These are phyloP conservation scores for Hypomecis punctinalis DNA, from an alignment of 2,888 invertebrate genomes.

Conservation along the genomic window DNA sequence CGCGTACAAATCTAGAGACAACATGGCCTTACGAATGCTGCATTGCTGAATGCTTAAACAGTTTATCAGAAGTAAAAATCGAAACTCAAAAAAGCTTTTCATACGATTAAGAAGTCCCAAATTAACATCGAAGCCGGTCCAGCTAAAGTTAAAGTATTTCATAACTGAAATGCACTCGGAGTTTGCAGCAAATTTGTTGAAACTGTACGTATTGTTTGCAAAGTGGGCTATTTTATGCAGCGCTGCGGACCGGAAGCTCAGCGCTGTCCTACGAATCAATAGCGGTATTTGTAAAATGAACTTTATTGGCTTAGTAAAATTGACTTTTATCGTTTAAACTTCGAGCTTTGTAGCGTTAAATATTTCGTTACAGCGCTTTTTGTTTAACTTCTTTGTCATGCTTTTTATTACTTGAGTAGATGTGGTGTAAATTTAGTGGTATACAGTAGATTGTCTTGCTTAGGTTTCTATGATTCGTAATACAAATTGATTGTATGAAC, in stretches of 20 bases:
- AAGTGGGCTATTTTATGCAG: conserved; percentile 52
- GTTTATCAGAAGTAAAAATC: too few relatives aligned
- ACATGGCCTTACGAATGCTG: too few relatives aligned
- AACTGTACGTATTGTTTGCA: conserved; percentile 50
- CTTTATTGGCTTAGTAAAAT: conserved; percentile 28
- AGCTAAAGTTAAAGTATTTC: conserved; percentile 45
- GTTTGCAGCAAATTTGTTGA: conserved; percentile 51
- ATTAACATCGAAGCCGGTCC: conserved; percentile 38
- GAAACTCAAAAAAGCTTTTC: neutral
- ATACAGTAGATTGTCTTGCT: too few relatives aligned
- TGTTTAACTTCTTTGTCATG: too few relatives aligned
- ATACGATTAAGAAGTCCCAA: conserved; percentile 26
- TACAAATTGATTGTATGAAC: too few relatives aligned
- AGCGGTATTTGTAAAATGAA: conserved; percentile 34
- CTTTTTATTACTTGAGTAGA: too few relatives aligned
- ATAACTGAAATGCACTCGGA: conserved; percentile 41
- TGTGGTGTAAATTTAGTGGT: too few relatives aligned
- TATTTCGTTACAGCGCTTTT: neutral
- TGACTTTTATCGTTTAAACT: conserved; percentile 12
- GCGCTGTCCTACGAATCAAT: conserved; percentile 40
- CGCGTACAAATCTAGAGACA: too few relatives aligned
- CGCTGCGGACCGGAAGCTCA: conserved; percentile 41
- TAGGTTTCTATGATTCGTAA: too few relatives aligned
- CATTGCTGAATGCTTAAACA: too few relatives aligned
- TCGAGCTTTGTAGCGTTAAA: conserved; percentile 4